These are phyloP conservation scores for Cryptocephalus primarius DNA, from an alignment of 2,888 invertebrate species.

Conservation along the genomic window DNA sequence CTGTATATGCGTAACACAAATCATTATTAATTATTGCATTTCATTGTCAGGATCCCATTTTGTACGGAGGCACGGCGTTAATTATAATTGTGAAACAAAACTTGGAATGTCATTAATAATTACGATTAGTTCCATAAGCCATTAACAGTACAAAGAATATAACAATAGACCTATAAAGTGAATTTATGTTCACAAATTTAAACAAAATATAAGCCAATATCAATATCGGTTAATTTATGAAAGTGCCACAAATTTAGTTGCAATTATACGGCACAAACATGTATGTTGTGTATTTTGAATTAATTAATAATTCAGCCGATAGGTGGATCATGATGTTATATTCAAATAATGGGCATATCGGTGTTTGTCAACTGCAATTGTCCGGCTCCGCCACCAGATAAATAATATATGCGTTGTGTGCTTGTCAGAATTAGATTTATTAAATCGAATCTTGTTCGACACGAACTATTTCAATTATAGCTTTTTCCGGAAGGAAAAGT, in stretches of 20 bases:
- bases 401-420: conserved; percentile 33
- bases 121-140: background rate
- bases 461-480: background rate
- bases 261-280: conserved; percentile 35
- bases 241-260: conserved; percentile 35
- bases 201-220: conserved; percentile 35
- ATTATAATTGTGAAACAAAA: background rate
- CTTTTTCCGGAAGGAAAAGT: too few relatives aligned
- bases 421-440: conserved; percentile 34
- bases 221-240: conserved; percentile 36
- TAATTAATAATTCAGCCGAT: conserved; percentile 36
- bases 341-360: conserved; percentile 34
- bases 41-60: background rate
- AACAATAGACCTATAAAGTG: conserved; percentile 10
- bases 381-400: conserved; percentile 28
- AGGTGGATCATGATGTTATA: conserved; percentile 36
- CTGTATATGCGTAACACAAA: too few relatives aligned
- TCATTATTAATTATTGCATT: background rate
- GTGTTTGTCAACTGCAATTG: conserved; percentile 35
- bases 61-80: background rate
- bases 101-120: background rate
- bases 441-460: conserved; percentile 27
- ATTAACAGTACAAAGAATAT: background rate
- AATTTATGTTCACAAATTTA: conserved; percentile 32
- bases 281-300: conserved; percentile 34